Evolutionary conservation across 2,113 vertebrate genomes (phyloP), one percentile per base, ranked within the genome.

Genomic region (Cottus gobio): DNA sequence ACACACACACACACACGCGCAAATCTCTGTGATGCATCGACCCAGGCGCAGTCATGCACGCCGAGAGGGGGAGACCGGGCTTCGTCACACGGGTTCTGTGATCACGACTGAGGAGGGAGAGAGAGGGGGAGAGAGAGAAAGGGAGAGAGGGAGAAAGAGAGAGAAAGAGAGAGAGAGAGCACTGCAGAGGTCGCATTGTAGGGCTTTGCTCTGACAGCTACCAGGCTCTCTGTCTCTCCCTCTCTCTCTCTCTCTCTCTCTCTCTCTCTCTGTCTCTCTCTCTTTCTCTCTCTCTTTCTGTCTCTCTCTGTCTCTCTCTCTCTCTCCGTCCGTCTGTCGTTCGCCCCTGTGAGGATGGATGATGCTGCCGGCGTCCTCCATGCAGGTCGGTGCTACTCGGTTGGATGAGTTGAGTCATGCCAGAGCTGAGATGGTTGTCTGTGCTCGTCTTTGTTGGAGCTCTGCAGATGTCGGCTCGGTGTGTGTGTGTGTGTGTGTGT

Each of bases 361-460:
- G 75, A 82, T 83, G 85, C 65, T 84, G 69, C 77, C 58, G 76
- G 50, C 16, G 34, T 84, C 69, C 15, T 83, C 82, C 26, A 0
- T 77, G 44, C 77, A 78, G 77, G 77, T 86, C 34, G 65, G 72
- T 87, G 75, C 36, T 60, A 7, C 36, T 54, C 20, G 31, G 12
- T 69, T 15, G 48, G 68, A 65, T 39, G 42, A 37, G 6, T 37
- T 0, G 36, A 37, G 18, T 15, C 24, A 3, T 44, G 44, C 37
- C 20, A 2, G 46, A 9, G 24, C 54, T 24, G 4, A 31, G 30
- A 28, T 48, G 20, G 18, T 48, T n/a, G 39, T 46, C 71, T 6
- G 0, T 61, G 65, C 77, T 68, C 16, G 3, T 46, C 36, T 20
- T 15, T 22, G 44, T 46, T 1, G 39, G 7, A 52, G 60, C 52